These are phyloP conservation scores for Melanocharis versteri DNA, from an alignment of 2,113 vertebrate species.

Conservation along the genomic window DNA sequence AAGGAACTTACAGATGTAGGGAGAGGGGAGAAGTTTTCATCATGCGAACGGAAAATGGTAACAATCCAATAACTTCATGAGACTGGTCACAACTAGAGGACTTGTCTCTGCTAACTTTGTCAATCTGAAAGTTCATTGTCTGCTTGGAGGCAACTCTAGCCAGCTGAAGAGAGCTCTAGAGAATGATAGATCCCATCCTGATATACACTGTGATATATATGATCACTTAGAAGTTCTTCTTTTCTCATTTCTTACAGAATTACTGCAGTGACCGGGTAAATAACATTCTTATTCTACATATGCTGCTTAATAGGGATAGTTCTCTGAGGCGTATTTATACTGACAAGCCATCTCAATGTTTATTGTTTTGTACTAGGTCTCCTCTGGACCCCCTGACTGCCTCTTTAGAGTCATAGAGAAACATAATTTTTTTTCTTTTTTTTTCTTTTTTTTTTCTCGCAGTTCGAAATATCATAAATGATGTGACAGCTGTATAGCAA, in stretches of 20 bases:
- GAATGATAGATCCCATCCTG: background rate
- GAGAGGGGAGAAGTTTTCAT: rapidly evolving
- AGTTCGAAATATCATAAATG: background rate
- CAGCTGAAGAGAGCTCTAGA: background rate
- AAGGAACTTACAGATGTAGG: background rate
- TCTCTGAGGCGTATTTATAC: background rate
- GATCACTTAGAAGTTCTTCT: background rate
- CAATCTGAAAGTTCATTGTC: background rate
- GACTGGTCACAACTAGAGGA: background rate
- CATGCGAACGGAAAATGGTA: background rate
- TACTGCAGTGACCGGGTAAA: rapidly evolving
- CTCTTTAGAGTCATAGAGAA: background rate
- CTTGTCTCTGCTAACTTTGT: background rate
- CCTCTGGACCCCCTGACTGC: background rate
- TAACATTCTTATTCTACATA: background rate
- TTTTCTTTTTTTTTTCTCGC: rapidly evolving
- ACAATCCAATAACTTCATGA: background rate
- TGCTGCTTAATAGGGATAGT: background rate
- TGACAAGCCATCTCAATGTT: background rate
- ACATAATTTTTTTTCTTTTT: background rate
- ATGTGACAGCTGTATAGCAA: background rate
- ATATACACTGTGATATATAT: background rate
- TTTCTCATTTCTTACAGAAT: background rate
- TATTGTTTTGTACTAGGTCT: background rate
- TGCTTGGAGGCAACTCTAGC: background rate